Evolutionary conservation across 1,140 invertebrate species (phyloP).

Genomic region (Megathymus violae): DNA sequence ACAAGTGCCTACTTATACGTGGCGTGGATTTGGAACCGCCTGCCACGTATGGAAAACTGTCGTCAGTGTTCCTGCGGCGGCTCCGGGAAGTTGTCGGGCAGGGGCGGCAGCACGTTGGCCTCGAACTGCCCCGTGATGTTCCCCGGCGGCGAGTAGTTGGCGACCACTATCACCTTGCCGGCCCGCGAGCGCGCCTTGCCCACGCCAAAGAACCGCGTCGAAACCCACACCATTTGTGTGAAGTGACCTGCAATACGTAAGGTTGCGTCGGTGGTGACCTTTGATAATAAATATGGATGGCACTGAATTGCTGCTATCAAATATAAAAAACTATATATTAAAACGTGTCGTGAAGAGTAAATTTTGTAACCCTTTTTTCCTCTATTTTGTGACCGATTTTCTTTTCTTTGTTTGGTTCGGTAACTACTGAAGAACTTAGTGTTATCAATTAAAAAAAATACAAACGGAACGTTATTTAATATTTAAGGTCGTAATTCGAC

Average conservation of each 20-base stretch:
- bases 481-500: no score
- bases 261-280: no score
- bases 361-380: no score
- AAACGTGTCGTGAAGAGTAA: no score
- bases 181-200: conserved; percentile 90
- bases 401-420: no score
- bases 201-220: conserved; percentile 90
- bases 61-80: conserved; percentile 75
- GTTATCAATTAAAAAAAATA: no score
- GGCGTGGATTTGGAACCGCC: conserved; percentile 66
- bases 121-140: conserved; percentile 91
- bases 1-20: conserved; percentile 47
- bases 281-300: no score
- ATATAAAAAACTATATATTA: no score
- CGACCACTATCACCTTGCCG: conserved; percentile 91
- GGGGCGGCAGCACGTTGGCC: conserved; percentile 90
- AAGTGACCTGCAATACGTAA: conserved; percentile 91
- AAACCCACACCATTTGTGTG: conserved; percentile 95
- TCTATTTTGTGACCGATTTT: no score
- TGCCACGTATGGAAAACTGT: conserved; percentile 73
- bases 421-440: no score
- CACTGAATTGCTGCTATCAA: no score
- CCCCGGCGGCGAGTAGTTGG: conserved; percentile 91
- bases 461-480: no score
- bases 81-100: conserved; percentile 84